Conservation (phyloP, 2,888 invertebrate species). For the Chrysolina oricalcia region DNA sequence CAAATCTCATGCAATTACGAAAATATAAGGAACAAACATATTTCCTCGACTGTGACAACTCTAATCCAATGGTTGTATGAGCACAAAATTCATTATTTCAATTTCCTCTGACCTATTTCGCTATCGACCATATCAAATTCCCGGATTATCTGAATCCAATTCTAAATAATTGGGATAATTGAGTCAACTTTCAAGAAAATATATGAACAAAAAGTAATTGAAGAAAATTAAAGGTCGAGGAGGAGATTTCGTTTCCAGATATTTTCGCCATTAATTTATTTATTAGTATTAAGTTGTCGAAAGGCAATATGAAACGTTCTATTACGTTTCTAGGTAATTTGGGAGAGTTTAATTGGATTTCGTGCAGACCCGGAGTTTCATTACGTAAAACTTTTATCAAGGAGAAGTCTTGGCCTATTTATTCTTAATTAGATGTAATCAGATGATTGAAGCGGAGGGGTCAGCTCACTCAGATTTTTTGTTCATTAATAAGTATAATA, state of each 20-base stretch:
- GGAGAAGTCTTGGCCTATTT: conserved; percentile 15
- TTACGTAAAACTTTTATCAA: conserved; percentile 15
- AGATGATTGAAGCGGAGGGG: not conserved
- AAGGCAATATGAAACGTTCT: conserved; percentile 21
- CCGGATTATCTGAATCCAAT: conserved; percentile 28
- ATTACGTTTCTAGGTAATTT: conserved; percentile 21
- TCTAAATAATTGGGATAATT: conserved; percentile 26
- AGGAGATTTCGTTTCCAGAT: conserved; percentile 19
- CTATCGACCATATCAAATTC: not conserved
- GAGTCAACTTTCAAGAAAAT: conserved; percentile 5
- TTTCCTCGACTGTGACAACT: not conserved
- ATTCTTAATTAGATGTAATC: not conserved
- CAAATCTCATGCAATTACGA: not conserved
- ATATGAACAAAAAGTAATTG: conserved; percentile 33
- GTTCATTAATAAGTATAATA: too few species aligned
- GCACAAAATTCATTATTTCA: not conserved
- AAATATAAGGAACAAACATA: not conserved
- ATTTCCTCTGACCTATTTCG: conserved; percentile 18
- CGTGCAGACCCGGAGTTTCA: conserved; percentile 23
- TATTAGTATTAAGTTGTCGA: conserved; percentile 25
- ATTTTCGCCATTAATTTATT: conserved; percentile 18
- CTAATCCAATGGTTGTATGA: too few species aligned
- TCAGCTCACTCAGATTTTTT: not conserved
- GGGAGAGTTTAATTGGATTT: conserved; percentile 19
- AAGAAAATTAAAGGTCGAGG: conserved; percentile 28